These are phyloP conservation scores for Sabellastarte sp. DNA, from an alignment of 2,888 invertebrate species.

Conservation along the genomic window DNA sequence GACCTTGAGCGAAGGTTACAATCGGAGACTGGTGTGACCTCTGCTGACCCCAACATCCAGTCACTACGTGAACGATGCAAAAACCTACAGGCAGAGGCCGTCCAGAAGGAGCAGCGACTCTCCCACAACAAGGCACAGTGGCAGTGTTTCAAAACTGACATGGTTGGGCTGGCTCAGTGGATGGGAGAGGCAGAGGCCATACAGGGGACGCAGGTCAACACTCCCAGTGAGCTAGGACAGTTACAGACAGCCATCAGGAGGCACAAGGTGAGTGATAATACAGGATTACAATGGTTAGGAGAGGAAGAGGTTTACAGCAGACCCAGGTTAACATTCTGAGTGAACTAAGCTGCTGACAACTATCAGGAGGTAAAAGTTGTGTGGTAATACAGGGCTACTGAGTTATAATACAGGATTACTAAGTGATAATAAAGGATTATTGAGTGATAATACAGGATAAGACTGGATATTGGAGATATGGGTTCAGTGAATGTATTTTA, in stretches of 20 bases:
- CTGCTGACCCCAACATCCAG: slow-evolving; percentile 65
- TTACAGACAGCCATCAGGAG: slow-evolving; percentile 68
- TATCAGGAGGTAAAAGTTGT: no score
- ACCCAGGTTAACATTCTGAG: no score
- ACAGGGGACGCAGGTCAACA: slow-evolving; percentile 30
- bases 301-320: no score
- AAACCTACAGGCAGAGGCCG: slow-evolving; percentile 41
- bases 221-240: slow-evolving; percentile 43
- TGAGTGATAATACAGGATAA: no score
- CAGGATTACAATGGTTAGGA: no score
- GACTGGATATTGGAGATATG: no score
- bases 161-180: slow-evolving; percentile 52
- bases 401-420: no score
- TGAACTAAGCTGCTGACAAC: no score
- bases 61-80: slow-evolving; percentile 51
- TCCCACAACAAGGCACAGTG: slow-evolving; percentile 61
- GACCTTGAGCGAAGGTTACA: slow-evolving; percentile 75
- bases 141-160: slow-evolving; percentile 49
- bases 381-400: no score
- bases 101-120: slow-evolving; percentile 62
- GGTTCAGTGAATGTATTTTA: no score
- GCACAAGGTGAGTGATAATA: slow-evolving; percentile 69
- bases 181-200: slow-evolving; percentile 45
- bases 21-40: slow-evolving; percentile 67
- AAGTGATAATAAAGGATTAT: no score